Evolutionary conservation across 2,113 vertebrate genomes (phyloP).

Genomic region (Tinamus guttatus): DNA sequence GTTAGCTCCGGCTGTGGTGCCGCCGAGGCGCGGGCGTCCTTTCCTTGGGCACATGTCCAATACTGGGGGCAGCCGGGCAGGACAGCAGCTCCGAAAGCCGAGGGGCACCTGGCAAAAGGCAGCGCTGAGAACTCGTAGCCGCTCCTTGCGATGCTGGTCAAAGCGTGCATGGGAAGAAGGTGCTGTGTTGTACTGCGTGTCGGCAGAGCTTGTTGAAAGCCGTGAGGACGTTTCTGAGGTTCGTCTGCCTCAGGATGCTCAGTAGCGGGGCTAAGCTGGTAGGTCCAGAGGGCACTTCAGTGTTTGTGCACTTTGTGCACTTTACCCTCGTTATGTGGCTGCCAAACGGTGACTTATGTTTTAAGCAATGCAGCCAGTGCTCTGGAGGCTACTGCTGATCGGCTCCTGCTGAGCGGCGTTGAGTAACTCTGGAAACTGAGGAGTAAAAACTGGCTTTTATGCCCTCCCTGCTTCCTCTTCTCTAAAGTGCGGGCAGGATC

Average conservation of each 20-base stretch:
- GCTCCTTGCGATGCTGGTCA: not conserved
- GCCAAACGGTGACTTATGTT: not conserved
- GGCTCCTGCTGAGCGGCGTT: not conserved
- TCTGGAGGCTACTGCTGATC: not conserved
- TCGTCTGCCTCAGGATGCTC: not conserved
- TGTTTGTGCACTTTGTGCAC: constrained; percentile 30
- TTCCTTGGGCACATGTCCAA: not conserved
- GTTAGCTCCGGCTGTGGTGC: not conserved
- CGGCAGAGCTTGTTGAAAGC: not conserved
- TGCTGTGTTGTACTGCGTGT: not conserved
- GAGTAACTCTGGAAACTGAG: not conserved
- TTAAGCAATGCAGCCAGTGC: not conserved
- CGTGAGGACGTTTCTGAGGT: not conserved
- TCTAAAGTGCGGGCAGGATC: not conserved
- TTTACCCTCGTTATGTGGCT: constrained; percentile 2
- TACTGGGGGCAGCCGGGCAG: not conserved
- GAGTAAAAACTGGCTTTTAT: no score
- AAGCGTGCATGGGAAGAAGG: not conserved
- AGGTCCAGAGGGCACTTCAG: not conserved
- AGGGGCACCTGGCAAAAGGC: not conserved
- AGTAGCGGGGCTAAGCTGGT: not conserved
- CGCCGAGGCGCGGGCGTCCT: not conserved
- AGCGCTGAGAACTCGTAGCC: fast-evolving
- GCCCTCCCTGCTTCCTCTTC: no score
- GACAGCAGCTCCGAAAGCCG: not conserved